Evolutionary conservation across 2,113 vertebrate genomes (phyloP), one percentile per base, ranked within the genome.

Genomic region (Poeciliopsis turrubarensis): DNA sequence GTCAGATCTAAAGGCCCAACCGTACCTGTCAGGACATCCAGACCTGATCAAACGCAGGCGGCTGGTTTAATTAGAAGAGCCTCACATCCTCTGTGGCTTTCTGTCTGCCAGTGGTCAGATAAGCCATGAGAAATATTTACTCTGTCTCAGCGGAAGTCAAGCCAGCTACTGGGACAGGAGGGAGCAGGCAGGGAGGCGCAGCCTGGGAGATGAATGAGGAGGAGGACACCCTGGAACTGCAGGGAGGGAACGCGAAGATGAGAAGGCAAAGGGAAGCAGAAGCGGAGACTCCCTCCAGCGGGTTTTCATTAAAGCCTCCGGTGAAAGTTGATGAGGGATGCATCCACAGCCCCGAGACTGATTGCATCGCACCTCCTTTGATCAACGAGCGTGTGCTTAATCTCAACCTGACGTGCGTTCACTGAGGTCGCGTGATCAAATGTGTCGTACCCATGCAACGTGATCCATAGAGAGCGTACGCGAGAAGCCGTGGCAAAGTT

Each of bases 51-150:
- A 70, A 73, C 14, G 15, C 63, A 79, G 65, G 72, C 80, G n/a
- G n/a, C 61, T 25, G 62, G 31, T 80, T 90, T 92, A 91, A 92
- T 92, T 92, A 91, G 79, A 44, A 5, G 71, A 65, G 63, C 80
- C 41, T 78, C 67, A 30, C 65, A 74, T 81, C 82, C 81, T 77
- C 79, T 89, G 86, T 86, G 81, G 80, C 61, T 73, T 85, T 79
- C 26, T 31, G 72, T 41, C 70, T 75, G 70, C 83, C 73, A 76
- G 78, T 65, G 86, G 89, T 91, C 88, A 92, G 84, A 90, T 87
- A 92, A 91, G 92, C 89, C 91, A 92, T 92, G 91, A 91, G 91
- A 93, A 93, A 92, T 93, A 89, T 93, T 91, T 91, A 88, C 85
- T 84, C 67, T 68, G 81, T 84, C 82, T 83, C 73, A 84, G 68